Conservation (phyloP, 2,113 vertebrate species). For the Microcebus lehilahytsara region DNA sequence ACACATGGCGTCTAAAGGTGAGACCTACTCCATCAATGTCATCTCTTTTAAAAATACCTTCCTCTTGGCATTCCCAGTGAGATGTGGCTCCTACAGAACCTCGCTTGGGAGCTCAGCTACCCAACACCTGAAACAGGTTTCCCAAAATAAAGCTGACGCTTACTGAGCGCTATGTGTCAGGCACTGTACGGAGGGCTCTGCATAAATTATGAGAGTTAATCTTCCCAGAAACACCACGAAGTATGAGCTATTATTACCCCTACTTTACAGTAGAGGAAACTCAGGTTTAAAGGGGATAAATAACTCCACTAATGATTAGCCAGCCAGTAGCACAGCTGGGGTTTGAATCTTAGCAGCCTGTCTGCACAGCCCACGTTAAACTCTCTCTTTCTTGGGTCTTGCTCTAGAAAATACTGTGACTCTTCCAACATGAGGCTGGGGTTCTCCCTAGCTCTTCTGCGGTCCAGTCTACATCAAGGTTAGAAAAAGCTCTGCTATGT, state of each 20-base stretch:
- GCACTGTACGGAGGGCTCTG: background rate
- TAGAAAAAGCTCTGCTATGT: background rate
- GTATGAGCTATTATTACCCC: background rate
- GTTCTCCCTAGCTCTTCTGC: background rate
- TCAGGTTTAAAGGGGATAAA: background rate
- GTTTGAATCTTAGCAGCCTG: background rate
- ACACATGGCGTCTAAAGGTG: background rate
- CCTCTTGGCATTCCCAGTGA: background rate
- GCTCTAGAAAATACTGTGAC: background rate
- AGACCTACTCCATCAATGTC: background rate
- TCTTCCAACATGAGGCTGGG: background rate
- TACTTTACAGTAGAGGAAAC: conserved; percentile 14
- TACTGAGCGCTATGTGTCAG: background rate
- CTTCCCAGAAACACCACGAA: background rate
- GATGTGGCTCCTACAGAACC: background rate
- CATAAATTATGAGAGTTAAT: conserved; percentile 59
- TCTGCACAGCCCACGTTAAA: background rate
- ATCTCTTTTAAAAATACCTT: background rate
- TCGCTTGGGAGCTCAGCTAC: background rate
- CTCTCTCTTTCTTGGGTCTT: background rate
- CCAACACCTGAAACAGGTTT: conserved; percentile 13
- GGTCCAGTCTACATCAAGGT: background rate
- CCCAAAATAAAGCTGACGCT: conserved; percentile 56
- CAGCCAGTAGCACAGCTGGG: background rate
- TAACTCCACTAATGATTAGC: background rate